phyloP scores from a whole-genome alignment of 2,797 vertebrate species.

The Acanthurus leucopareius region DNA sequence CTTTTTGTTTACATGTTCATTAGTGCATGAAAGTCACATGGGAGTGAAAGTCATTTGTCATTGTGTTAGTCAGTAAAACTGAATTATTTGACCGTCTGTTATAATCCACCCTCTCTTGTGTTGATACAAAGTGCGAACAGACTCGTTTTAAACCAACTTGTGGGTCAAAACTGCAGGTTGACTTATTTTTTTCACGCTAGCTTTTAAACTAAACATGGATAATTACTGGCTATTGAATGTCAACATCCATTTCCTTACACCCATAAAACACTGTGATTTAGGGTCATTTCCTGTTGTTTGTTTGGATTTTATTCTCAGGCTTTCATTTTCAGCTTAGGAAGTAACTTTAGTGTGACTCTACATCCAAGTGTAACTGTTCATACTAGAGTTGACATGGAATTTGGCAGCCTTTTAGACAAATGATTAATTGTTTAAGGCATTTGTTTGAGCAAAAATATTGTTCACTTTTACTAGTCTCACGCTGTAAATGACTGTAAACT shows the following conservation, averaged over 20 bases:
- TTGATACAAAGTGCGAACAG: conserved; percentile 9
- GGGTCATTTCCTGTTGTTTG: conserved; percentile 61
- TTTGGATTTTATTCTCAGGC: conserved; percentile 53
- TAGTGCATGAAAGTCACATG: conserved; percentile 15
- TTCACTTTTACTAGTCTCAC: neutral
- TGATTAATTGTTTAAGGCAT: neutral
- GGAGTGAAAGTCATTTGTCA: neutral
- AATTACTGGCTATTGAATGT: conserved; percentile 60
- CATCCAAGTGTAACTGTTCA: neutral
- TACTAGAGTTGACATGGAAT: neutral
- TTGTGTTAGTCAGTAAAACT: neutral
- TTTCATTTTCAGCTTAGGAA: conserved; percentile 33
- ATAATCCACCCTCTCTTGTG: conserved; percentile 3
- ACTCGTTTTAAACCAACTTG: conserved; percentile 14
- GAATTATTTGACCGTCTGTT: neutral
- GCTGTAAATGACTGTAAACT: neutral
- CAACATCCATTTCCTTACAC: conserved; percentile 66
- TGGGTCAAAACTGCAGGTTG: conserved; percentile 26
- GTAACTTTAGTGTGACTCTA: conserved; percentile 14
- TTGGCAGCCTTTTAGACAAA: neutral
- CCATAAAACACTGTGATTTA: conserved; percentile 59
- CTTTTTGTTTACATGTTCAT: conserved; percentile 11
- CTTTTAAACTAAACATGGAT: conserved; percentile 50
- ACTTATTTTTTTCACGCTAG: conserved; percentile 8
- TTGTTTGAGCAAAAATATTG: neutral